Evolutionary conservation across 35 echinoderm and acorn worm species (phyloP), one percentile per base, ranked within the genome.

Genomic region (Holothuria glaberrima): DNA sequence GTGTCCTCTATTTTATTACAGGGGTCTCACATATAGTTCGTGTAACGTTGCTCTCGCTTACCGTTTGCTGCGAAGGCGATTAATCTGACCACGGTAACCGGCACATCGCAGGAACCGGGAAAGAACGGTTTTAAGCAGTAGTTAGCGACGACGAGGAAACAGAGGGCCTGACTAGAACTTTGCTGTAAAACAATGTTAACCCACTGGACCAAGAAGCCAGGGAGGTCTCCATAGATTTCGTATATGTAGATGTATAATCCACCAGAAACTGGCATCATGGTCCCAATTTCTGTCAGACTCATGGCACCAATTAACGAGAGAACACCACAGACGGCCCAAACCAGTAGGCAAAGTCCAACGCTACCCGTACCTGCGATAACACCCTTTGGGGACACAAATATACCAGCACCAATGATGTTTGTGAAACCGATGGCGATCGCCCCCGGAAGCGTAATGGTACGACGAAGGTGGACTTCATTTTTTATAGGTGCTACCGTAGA

Each of bases 71-170:
- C 25, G 2, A 86, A 63, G 13, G 78, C 94, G 9, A 96, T 25
- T n/a, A 96, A 72, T 19, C 81, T 48, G 21, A 82, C 78, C 30
- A 89, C 68, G 18, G 80, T 48, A 63, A 85, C 56, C 7, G 90
- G 86, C 30, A 81, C 68, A 19, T 83, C 82, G 27, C 94, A 90
- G 3, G 76, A 72, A 20, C 73, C 91, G 9, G 87, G 60, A 48
- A 73, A 95, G 35, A 95, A 92, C 12, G 94, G 94, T 66, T 95
- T 81, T 19, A 95, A 26, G 54, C 89, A 70, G 66, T 95, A 95
- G 60, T 86, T 89, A 29, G 86, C 94, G 44, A 95, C 79, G 6
- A 77, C 82, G 0, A 92, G 28, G 5, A 73, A 82, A 9, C 48
- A 71, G 6, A 97, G 71, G 19, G 92, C 94, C 14, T 87, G 45